A percentile compares a stretch with the other conserved stretches of the same genome.
Evolutionary conservation across 2,797 vertebrate genomes (phyloP).

Genomic region (Pyrocephalus nanus): DNA sequence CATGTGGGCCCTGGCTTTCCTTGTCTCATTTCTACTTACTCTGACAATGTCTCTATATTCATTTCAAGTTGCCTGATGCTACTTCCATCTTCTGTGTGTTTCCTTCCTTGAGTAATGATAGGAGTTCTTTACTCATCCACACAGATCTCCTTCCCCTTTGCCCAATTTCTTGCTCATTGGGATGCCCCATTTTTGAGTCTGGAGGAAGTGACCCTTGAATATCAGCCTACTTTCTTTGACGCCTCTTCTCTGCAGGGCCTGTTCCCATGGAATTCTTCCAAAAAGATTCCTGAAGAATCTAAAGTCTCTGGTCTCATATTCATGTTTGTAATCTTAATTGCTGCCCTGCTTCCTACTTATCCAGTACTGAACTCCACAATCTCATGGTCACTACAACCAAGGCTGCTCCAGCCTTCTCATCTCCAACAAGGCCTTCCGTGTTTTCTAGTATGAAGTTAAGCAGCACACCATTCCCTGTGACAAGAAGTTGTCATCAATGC

Average conservation of each 20-base stretch:
- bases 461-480: not conserved
- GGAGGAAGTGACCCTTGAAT: not conserved
- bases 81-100: not conserved
- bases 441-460: not conserved
- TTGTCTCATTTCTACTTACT: not conserved
- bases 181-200: not conserved
- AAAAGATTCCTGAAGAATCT: not conserved
- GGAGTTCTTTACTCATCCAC: not conserved
- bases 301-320: not conserved
- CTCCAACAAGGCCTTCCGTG: not conserved
- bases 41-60: not conserved
- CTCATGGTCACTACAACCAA: not conserved
- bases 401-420: not conserved
- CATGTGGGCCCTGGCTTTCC: not conserved
- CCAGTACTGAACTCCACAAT: not conserved
- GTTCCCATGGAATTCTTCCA: not conserved
- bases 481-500: not conserved
- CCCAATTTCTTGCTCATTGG: not conserved
- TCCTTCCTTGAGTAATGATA: not conserved
- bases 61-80: not conserved
- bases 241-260: not conserved
- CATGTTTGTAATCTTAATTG: not conserved
- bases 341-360: not conserved
- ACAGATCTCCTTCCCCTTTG: not conserved
- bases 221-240: not conserved